Evolutionary conservation across 2,113 vertebrate genomes (phyloP), one percentile per base, ranked within the genome.

Genomic region (Cromileptes altivelis): DNA sequence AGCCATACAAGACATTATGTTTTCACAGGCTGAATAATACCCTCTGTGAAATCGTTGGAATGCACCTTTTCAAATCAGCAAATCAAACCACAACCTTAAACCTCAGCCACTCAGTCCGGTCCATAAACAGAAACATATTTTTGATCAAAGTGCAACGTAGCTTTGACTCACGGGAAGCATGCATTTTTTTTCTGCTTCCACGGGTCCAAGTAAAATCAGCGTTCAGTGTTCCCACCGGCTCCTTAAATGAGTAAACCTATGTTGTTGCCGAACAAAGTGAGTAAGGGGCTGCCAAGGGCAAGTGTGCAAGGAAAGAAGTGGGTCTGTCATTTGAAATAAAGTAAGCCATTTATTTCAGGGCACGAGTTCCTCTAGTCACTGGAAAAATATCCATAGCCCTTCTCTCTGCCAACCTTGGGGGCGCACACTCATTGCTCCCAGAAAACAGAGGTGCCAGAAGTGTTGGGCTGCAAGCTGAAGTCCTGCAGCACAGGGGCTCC

Each of bases 301-400:
- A 88, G 78, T 67, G 84, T 90, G 65, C 65, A 78, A 70, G 71
- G 68, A 88, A 81, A 87, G 79, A 90, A 92, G 84, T 90, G 64
- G 81, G 78, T 79, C 88, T 94, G 90, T 93, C 91, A 85, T 75
- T 82, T 78, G 69, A 86, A 93, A 93, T 93, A 84, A 94, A 93
- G 81, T 64, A 85, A 90, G 82, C 80, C 81, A 82, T 94, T 93
- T 85, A 91, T 93, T 91, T 90, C 69, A 73, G 72, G 81, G 91
- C 81, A 85, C 49, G 50, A 84, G 80, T 77, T 85, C 75, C 73
- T 86, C 49, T 73, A 85, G 90, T 92, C 91, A 92, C 37, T 87
- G 87, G 90, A 85, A 92, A 93, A 90, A 89, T 84, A 92, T 90
- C 90, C 85, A 85, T 15, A 19, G 30, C 62, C 75, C 50, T 63